Evolutionary conservation across 2,888 invertebrate genomes (phyloP), one percentile per base, ranked within the genome.

Genomic region (Salpingus planirostris): DNA sequence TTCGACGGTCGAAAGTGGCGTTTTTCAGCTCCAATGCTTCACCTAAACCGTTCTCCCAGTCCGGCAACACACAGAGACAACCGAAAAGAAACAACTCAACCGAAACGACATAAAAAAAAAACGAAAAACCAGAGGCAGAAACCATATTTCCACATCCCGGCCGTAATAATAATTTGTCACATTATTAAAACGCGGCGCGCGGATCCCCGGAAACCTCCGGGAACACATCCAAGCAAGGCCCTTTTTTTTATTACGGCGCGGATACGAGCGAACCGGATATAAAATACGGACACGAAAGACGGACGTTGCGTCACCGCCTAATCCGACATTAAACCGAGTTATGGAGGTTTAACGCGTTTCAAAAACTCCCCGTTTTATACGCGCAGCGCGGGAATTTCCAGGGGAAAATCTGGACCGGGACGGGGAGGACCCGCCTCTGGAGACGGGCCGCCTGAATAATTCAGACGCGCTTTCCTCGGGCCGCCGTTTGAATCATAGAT

Each of bases 401-500:
- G 24, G 24, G n/a, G 8, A 24, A 24, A 24, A 24, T 10, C n/a
- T 11, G 24, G 12, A 11, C 12, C 11, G 24, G 13, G n/a, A n/a
- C n/a, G n/a, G n/a, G n/a, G 23, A 23, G 23, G 11, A 23, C 23
- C 7, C 10, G 11, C 10, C 10, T 7, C 10, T 5, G 4, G 23
- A 6, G 18, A 6, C 7, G 11, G 10, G 23, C 11, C 15, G 15
- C 29, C 29, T 34, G 26, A 34, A 34, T 34, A 34, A 34, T 34
- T 34, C 34, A 34, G 15, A 10, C 13, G 12, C 23, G 24, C 33
- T 33, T 33, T 29, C 34, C 34, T 29, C 34, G 34, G 26, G 22
- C 34, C 15, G 24, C 21, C 29, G 26, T 34, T 34, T 34, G 34
- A 34, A 34, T 34, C 34, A 34, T 34, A 34, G 30, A 34, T 34